These are phyloP conservation scores for Microplitis mediator DNA, from an alignment of 1,140 invertebrate species.

Conservation along the genomic window DNA sequence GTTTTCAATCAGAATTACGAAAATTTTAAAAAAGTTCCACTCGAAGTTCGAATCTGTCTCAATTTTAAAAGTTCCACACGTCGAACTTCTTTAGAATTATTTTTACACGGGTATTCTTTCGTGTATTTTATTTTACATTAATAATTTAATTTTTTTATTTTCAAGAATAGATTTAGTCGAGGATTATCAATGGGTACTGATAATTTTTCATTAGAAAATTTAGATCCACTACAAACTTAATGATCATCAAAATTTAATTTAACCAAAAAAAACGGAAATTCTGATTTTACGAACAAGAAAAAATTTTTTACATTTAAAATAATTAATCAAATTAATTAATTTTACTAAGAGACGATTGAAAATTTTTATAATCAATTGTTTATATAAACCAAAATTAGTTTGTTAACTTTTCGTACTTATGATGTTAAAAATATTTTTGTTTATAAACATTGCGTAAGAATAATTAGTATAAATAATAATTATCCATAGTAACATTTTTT, in stretches of 20 bases:
- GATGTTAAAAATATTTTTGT: no score
- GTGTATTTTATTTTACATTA: background rate
- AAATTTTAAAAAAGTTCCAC: no score
- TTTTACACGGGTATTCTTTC: no score
- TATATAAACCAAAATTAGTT: slow-evolving; percentile 10
- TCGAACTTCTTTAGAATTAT: no score
- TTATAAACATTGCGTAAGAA: no score
- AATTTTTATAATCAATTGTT: background rate
- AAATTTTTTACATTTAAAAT: background rate
- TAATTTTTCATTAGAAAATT: slow-evolving; percentile 85
- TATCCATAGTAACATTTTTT: no score
- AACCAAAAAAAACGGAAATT: slow-evolving; percentile 11
- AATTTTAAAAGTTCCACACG: no score
- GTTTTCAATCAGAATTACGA: no score
- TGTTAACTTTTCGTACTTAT: slow-evolving; percentile 1
- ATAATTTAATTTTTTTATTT: background rate
- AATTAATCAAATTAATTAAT: background rate
- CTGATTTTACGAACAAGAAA: slow-evolving; percentile 4
- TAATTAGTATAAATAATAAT: no score
- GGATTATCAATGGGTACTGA: slow-evolving; percentile 79
- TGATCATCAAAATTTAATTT: slow-evolving; percentile 3
- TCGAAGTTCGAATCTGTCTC: no score
- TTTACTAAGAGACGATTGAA: background rate
- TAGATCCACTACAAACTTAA: slow-evolving; percentile 75
- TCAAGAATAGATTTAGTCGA: slow-evolving; percentile 83